These are phyloP conservation scores for Chanos chanos DNA, from an alignment of 2,797 vertebrate species.

Conservation along the genomic window DNA sequence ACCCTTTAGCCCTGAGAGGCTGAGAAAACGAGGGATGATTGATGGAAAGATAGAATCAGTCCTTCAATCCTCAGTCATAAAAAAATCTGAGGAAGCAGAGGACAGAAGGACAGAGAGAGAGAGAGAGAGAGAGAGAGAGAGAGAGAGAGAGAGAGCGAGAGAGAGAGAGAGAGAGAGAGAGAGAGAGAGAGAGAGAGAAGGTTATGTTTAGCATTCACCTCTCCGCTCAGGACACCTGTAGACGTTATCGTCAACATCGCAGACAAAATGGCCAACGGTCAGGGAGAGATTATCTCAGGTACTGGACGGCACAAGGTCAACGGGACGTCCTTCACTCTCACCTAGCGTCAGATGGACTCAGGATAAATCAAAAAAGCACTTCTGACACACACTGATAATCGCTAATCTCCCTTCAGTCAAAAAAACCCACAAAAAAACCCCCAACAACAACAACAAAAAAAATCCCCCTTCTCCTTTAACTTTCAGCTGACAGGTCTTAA, in stretches of 20 bases:
- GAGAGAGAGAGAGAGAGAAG: constrained; percentile 14
- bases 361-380: too few species aligned
- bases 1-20: constrained; percentile 25
- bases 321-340: background rate
- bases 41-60: constrained; percentile 41
- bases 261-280: constrained; percentile 22
- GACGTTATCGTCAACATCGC: constrained; percentile 30
- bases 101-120: background rate
- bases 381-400: too few species aligned
- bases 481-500: too few species aligned
- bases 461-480: too few species aligned
- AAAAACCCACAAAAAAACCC: too few species aligned
- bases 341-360: too few species aligned
- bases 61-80: constrained; percentile 32
- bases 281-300: constrained; percentile 3
- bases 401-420: too few species aligned
- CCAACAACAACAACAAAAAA: too few species aligned
- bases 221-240: constrained; percentile 18
- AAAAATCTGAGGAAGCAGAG: constrained; percentile 35
- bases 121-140: background rate
- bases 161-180: constrained; percentile 7
- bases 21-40: constrained; percentile 23
- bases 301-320: background rate
- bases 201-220: constrained; percentile 40
- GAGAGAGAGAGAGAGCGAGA: constrained; percentile 17